Evolutionary conservation across 2,113 vertebrate genomes (phyloP).

Genomic region (Brachionichthys hirsutus): DNA sequence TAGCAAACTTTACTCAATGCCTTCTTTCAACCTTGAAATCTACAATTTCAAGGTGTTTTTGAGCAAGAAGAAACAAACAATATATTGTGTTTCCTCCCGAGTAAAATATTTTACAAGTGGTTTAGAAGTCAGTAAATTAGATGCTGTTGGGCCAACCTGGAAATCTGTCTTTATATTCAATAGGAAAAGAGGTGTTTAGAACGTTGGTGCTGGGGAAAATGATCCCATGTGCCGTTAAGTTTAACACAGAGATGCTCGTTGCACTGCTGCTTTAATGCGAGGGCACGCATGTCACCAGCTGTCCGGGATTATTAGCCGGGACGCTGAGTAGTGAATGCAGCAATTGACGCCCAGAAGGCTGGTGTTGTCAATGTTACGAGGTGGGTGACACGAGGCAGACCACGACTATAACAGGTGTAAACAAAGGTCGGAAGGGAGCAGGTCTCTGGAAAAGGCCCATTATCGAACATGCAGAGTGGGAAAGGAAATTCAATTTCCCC

Average conservation of each 20-base stretch:
- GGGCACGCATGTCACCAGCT: slow-evolving; percentile 45
- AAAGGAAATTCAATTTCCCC: slow-evolving; percentile 69
- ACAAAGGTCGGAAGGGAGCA: slow-evolving; percentile 70
- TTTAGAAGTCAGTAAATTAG: slow-evolving; percentile 10
- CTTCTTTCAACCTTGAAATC: slow-evolving; percentile 24
- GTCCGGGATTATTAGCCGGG: slow-evolving; percentile 53
- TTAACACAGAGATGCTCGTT: slow-evolving; percentile 57
- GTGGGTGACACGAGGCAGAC: slow-evolving; percentile 78
- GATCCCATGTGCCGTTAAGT: slow-evolving; percentile 49
- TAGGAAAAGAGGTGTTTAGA: slow-evolving; percentile 43
- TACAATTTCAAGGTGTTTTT: slow-evolving; percentile 4
- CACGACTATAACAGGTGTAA: slow-evolving; percentile 71
- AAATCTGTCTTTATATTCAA: slow-evolving; percentile 34
- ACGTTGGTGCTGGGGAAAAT: slow-evolving; percentile 44
- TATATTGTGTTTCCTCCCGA: slow-evolving; percentile 44
- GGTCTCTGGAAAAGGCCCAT: slow-evolving; percentile 66
- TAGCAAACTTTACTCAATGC: slow-evolving; percentile 5
- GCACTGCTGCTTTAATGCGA: slow-evolving; percentile 37
- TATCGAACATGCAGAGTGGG: slow-evolving; percentile 52
- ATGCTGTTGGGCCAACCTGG: slow-evolving; percentile 41
- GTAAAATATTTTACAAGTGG: slow-evolving; percentile 31
- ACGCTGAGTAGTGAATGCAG: slow-evolving; percentile 57
- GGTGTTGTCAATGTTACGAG: slow-evolving; percentile 75
- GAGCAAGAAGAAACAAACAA: slow-evolving; percentile 39
- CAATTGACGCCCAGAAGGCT: slow-evolving; percentile 64